Evolutionary conservation across 2,797 vertebrate species (phyloP).

Genomic region (Siniperca undulata): DNA sequence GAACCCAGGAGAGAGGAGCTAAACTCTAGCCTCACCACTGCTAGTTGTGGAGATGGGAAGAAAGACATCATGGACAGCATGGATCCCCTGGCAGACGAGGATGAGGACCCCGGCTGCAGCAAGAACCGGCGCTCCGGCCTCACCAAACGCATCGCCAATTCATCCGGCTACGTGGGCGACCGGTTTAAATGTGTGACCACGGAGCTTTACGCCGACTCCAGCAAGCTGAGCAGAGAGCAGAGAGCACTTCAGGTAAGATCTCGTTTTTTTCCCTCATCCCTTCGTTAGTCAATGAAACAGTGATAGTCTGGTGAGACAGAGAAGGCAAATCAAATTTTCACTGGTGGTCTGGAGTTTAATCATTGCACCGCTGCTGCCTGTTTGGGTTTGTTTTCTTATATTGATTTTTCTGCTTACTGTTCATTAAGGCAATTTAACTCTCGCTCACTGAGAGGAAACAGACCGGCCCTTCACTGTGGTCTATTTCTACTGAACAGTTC

Average conservation of each 20-base stretch:
- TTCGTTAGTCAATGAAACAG: neutral
- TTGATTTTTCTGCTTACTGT: conserved; percentile 23
- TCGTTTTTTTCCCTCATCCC: neutral
- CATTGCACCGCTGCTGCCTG: neutral
- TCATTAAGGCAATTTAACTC: conserved; percentile 34
- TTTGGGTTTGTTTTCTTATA: conserved; percentile 31
- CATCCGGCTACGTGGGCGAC: conserved; percentile 92
- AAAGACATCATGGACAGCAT: conserved; percentile 82
- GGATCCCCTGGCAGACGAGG: conserved; percentile 78
- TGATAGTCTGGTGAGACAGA: neutral
- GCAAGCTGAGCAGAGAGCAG: conserved; percentile 93
- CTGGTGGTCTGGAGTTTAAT: conserved; percentile 24
- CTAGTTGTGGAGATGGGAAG: conserved; percentile 74
- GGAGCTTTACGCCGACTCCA: conserved; percentile 91
- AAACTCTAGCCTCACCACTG: neutral
- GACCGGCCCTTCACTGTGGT: neutral
- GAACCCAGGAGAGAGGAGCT: neutral
- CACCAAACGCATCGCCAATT: conserved; percentile 92
- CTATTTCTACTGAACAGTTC: neutral
- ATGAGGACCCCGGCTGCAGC: conserved; percentile 75
- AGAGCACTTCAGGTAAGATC: conserved; percentile 92
- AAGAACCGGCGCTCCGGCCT: conserved; percentile 89
- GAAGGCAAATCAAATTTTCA: conserved; percentile 14
- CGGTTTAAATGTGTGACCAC: conserved; percentile 93
- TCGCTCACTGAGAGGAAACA: conserved; percentile 23